Evolutionary conservation across 2,113 vertebrate genomes (phyloP).

Genomic region (Perccottus glenii): DNA sequence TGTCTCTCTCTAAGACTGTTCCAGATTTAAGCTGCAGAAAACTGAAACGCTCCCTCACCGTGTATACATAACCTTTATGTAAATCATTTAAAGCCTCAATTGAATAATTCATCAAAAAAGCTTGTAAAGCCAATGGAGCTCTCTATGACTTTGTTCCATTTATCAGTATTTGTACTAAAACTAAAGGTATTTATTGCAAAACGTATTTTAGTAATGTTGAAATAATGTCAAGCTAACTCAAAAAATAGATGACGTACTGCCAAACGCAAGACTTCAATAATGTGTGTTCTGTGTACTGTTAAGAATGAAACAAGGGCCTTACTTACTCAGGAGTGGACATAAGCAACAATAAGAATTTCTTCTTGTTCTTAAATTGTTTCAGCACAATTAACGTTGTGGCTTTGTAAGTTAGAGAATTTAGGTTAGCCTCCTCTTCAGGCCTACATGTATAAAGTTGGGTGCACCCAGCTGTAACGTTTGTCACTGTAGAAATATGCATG

Average conservation of each 20-base stretch:
- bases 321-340: too few relatives aligned
- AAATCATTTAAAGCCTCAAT: constrained; percentile 69
- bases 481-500: constrained; percentile 60
- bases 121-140: constrained; percentile 42
- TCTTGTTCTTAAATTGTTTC: too few relatives aligned
- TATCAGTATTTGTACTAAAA: constrained; percentile 50
- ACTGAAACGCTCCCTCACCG: too few relatives aligned
- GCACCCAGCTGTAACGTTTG: constrained; percentile 45
- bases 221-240: constrained; percentile 11
- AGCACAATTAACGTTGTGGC: too few relatives aligned
- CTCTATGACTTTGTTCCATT: constrained; percentile 43
- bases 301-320: too few relatives aligned
- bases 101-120: constrained; percentile 73
- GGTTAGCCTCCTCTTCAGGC: constrained; percentile 11
- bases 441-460: constrained; percentile 39
- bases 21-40: too few relatives aligned
- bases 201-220: constrained; percentile 32
- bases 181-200: constrained; percentile 60
- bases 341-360: too few relatives aligned
- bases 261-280: too few relatives aligned
- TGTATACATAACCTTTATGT: constrained; percentile 61
- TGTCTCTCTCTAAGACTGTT: too few relatives aligned
- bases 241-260: too few relatives aligned
- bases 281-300: too few relatives aligned
- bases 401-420: too few relatives aligned